These are phyloP conservation scores for Tychaedon coryphoeus DNA, from an alignment of 2,113 vertebrate genomes.

Conservation along the genomic window DNA sequence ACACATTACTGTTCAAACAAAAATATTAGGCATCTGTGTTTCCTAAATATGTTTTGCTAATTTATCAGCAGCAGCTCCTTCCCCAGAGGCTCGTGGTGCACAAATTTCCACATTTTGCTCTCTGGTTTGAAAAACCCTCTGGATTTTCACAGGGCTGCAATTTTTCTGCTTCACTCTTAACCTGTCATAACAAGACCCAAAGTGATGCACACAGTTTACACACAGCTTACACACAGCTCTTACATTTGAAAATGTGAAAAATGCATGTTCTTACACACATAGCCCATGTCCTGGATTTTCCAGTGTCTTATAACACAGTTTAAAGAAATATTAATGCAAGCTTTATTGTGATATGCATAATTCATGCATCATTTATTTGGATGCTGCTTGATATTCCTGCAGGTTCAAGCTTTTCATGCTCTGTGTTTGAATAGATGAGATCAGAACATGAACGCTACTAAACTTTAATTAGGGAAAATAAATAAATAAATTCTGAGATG, in stretches of 20 bases:
- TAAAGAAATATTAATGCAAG: neutral
- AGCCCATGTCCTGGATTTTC: neutral
- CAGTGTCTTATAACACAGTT: neutral
- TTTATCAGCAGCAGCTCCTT: neutral
- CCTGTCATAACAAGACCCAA: neutral
- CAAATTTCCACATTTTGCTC: neutral
- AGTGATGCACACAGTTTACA: neutral
- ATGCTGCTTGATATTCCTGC: neutral
- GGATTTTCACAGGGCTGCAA: neutral
- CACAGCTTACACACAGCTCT: neutral
- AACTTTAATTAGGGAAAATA: neutral
- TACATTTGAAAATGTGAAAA: neutral
- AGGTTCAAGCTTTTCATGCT: neutral
- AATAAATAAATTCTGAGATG: neutral
- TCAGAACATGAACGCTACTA: neutral
- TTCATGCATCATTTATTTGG: neutral
- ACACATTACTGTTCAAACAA: neutral
- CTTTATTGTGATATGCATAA: neutral
- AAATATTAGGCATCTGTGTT: slow-evolving; percentile 30
- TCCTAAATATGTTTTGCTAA: neutral
- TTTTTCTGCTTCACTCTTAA: neutral
- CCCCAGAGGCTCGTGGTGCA: neutral
- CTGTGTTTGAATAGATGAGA: neutral
- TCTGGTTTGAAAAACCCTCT: neutral
- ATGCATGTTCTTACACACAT: rapidly evolving